Evolutionary conservation across 2,113 vertebrate genomes (phyloP).

Genomic region (Ictidomys tridecemlineatus): DNA sequence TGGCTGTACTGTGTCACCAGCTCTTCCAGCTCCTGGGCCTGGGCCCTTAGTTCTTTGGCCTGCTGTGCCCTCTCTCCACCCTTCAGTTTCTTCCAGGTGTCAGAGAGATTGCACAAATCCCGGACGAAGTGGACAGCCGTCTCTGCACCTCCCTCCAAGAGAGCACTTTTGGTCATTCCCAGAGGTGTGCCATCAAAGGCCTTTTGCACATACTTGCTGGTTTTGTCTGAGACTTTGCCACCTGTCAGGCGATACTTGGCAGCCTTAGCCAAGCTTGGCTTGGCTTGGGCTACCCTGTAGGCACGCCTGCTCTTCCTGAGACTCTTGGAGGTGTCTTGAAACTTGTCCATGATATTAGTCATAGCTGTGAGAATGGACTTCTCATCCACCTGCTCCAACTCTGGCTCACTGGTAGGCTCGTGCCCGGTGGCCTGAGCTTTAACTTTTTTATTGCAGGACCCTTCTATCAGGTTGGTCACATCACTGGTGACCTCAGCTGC

Average conservation of each 20-base stretch:
- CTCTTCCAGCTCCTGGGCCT: neutral
- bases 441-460: neutral
- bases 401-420: rapidly evolving
- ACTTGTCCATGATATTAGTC: no score
- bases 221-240: neutral
- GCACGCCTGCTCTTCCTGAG: neutral
- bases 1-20: neutral
- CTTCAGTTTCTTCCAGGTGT: neutral
- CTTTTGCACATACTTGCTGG: neutral
- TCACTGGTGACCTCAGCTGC: neutral
- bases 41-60: constrained; percentile 19
- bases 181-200: constrained; percentile 10
- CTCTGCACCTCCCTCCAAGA: rapidly evolving
- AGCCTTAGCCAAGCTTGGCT: neutral
- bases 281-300: neutral
- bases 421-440: neutral
- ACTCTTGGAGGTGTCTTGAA: neutral
- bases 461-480: neutral
- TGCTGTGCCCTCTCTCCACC: neutral
- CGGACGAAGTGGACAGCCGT: rapidly evolving
- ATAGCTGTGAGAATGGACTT: rapidly evolving
- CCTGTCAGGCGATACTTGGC: neutral
- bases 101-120: neutral
- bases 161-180: neutral
- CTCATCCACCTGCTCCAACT: rapidly evolving